Conservation (phyloP, 2,113 vertebrate genomes). For the Macaca nemestrina region DNA sequence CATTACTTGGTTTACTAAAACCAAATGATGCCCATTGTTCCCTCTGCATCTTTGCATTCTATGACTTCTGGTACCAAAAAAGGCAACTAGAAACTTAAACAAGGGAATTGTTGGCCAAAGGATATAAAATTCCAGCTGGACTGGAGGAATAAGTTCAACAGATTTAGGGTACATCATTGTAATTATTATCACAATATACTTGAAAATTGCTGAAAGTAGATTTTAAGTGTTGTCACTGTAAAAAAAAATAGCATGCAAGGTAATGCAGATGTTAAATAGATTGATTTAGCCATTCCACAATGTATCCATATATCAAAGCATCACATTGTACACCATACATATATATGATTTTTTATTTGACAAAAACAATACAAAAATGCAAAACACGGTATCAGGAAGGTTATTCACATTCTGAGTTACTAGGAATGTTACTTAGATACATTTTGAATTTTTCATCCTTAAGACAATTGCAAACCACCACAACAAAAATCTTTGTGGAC, state of each 20-base stretch:
- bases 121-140: background rate
- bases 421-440: background rate
- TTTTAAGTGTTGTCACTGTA: background rate
- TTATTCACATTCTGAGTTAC: background rate
- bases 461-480: background rate
- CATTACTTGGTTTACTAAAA: background rate
- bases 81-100: background rate
- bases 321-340: background rate
- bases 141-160: background rate
- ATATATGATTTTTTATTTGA: background rate
- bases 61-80: background rate
- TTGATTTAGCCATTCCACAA: background rate
- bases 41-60: background rate
- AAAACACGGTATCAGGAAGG: background rate
- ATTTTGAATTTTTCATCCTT: constrained; percentile 4
- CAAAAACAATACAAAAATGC: background rate
- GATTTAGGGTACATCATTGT: background rate
- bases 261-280: background rate
- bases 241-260: background rate
- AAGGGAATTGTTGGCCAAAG: background rate
- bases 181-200: background rate
- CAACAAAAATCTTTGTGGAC: background rate
- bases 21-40: background rate
- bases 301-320: background rate
- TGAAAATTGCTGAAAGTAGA: background rate